Base-by-base conservation (phyloP, 2,113 vertebrate species). In the Erpornis zantholeuca region DNA sequence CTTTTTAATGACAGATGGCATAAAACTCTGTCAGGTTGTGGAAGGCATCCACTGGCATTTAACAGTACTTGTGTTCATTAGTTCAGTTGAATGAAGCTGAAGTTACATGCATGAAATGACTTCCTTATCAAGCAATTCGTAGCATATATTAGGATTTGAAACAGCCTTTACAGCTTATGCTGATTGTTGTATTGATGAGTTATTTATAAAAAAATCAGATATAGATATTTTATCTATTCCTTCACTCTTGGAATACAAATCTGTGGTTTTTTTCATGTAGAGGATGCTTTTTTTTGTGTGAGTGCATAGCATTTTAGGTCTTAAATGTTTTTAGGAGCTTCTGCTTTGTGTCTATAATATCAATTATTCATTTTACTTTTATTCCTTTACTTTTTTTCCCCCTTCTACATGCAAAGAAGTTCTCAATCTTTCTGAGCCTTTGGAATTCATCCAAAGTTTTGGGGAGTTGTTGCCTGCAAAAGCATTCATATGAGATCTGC, bases 401-500 rank as follows among this genome's bases (percentile, higher is more conserved):
- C 3, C 7, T 71, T 42, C 49, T 42, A 29, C 84, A 82, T 73
- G 35, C 40, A 60, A 71, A 63, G 63, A 68, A 27, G 3, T 60
- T 61, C 42, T 79, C 24, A 77, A 35, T 78, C 27, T 84, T 84
- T 87, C 65, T 72, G 66, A 50, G 38, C 85, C 56, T 87, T 90
- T 95, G 97, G 95, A 92, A 75, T 93, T 75, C n/a, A 65, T 88
- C 72, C 90, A 82, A 57, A 69, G 61, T 82, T 94, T 82, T 85
- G 11, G 76, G 45, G 47, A 93, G 60, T 9, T 61, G 69, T 83
- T 94, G 79, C 78, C 73, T 91, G 76, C 79, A 52, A 90, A 95
- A 97, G 92, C 88, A 60, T 86, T 92, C 52, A 38, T 71, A 69
- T 69, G 93, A 96, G 88, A 93, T 94, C 90, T 95, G 78, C 83